Percentiles rank a stretch among this genome's conserved stretches.
phyloP scores from a whole-genome alignment of 2,113 vertebrate genomes.

The Synchiropus splendidus region DNA sequence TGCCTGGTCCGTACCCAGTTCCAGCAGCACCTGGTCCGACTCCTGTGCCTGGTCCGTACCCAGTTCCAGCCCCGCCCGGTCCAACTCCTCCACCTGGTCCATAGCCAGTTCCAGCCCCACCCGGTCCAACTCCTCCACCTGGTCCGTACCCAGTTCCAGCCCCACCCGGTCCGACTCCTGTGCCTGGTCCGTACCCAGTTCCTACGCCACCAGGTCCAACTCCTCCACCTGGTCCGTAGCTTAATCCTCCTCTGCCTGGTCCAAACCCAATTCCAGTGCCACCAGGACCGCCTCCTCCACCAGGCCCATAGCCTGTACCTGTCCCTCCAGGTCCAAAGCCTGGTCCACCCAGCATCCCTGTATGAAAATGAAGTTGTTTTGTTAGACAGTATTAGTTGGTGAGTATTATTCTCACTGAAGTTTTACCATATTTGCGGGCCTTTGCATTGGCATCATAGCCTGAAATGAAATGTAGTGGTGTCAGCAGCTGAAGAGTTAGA shows the following conservation, averaged over 20 bases:
- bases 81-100: conserved; percentile 20
- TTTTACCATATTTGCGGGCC: conserved; percentile 58
- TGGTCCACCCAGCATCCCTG: conserved; percentile 44
- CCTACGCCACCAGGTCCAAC: conserved; percentile 25
- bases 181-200: conserved; percentile 19
- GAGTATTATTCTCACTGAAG: neutral
- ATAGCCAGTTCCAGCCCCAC: conserved; percentile 22
- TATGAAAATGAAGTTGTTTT: neutral
- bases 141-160: conserved; percentile 27
- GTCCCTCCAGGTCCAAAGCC: conserved; percentile 15
- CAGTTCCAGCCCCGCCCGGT: conserved; percentile 17
- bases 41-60: conserved; percentile 23
- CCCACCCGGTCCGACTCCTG: conserved; percentile 18
- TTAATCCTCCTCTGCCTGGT: conserved; percentile 17
- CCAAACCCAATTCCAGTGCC: conserved; percentile 9
- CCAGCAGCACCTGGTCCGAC: conserved; percentile 4
- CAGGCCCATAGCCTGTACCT: conserved; percentile 20
- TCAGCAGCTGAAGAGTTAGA: too few relatives aligned
- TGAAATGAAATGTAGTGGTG: conserved; percentile 21
- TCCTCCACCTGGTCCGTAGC: conserved; percentile 32
- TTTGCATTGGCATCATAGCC: conserved; percentile 51
- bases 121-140: conserved; percentile 16
- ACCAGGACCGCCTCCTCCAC: conserved; percentile 17
- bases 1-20: neutral
- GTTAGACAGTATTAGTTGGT: neutral